Conservation (phyloP, 53 echinoderm and acorn worm species). For the Henricia sp. region DNA sequence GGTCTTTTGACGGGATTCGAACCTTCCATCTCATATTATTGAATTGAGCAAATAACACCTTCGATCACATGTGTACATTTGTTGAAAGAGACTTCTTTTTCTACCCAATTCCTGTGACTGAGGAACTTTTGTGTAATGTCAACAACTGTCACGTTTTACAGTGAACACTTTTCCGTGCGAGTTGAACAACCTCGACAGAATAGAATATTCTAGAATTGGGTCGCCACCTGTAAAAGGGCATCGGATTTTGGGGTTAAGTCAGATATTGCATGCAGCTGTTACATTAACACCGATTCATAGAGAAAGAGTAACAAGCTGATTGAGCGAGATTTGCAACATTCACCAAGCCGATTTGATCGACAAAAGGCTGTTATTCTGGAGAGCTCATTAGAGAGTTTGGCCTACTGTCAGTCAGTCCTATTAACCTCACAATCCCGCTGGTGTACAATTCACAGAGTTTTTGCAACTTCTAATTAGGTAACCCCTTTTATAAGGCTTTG, state of each 20-base stretch:
- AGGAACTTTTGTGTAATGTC: too few relatives aligned
- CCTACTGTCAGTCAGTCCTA: constrained; percentile 29
- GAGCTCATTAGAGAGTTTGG: constrained; percentile 45
- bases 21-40: too few relatives aligned
- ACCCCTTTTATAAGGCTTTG: not conserved
- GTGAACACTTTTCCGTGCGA: too few relatives aligned
- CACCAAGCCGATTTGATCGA: constrained; percentile 35
- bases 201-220: too few relatives aligned
- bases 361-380: constrained; percentile 47
- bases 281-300: constrained; percentile 27
- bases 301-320: constrained; percentile 35
- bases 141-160: too few relatives aligned
- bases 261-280: not conserved
- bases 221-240: not conserved
- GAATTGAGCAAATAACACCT: too few relatives aligned
- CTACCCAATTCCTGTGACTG: too few relatives aligned
- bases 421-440: not conserved
- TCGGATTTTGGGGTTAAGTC: not conserved
- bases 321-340: constrained; percentile 54
- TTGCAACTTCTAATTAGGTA: constrained; percentile 36
- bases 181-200: too few relatives aligned
- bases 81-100: too few relatives aligned
- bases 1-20: too few relatives aligned
- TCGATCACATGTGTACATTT: too few relatives aligned
- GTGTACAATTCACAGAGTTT: not conserved